These are phyloP conservation scores for Colaptes auratus DNA, from an alignment of 2,113 vertebrate species.

Conservation along the genomic window DNA sequence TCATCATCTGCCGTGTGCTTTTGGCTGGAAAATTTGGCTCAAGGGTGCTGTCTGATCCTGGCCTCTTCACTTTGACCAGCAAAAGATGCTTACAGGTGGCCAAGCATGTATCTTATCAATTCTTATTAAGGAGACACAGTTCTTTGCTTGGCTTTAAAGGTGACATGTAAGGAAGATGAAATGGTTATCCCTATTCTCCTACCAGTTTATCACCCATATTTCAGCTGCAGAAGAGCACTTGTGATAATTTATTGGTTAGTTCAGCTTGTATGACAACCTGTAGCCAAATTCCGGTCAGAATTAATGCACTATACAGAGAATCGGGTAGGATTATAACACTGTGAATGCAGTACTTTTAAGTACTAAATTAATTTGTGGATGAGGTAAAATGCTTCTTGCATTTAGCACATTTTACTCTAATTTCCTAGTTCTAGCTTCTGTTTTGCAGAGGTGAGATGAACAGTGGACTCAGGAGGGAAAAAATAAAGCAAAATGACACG, in stretches of 20 bases:
- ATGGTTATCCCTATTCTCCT: not conserved
- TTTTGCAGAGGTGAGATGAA: not conserved
- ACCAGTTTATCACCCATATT: not conserved
- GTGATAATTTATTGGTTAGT: not conserved
- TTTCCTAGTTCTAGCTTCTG: not conserved
- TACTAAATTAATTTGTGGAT: not conserved
- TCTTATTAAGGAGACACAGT: not conserved
- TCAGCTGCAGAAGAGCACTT: not conserved
- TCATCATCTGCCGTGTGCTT: not conserved
- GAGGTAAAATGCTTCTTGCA: not conserved
- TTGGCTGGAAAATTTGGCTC: not conserved
- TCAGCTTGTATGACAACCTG: not conserved
- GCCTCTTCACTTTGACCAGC: not conserved
- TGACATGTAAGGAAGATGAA: fast-evolving
- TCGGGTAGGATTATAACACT: not conserved
- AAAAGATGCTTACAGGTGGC: not conserved
- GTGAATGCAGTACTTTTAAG: not conserved
- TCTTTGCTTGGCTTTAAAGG: not conserved
- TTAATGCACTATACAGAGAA: not conserved
- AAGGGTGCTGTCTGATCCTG: not conserved
- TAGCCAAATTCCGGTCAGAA: not conserved
- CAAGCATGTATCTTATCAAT: fast-evolving
- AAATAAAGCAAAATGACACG: not conserved
- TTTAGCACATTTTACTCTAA: not conserved
- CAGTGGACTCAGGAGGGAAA: not conserved